Conservation (phyloP, 2,888 invertebrate species). For the Nemotelus pantherinus region DNA sequence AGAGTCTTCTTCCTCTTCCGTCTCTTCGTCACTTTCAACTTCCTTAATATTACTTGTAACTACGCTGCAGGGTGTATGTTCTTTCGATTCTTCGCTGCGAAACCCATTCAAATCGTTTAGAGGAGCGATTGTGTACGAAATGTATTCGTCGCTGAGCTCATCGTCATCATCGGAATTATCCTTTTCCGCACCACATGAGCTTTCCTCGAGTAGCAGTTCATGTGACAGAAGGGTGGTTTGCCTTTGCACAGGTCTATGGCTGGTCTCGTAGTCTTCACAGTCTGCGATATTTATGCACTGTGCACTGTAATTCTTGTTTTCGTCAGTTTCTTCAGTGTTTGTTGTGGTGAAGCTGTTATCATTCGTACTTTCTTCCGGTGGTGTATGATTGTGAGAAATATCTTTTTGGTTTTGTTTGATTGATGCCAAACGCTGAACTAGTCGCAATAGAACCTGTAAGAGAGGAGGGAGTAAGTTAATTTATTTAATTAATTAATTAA, state of each 20-base stretch:
- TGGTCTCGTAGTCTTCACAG: conserved; percentile 28
- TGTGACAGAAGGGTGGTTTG: conserved; percentile 32
- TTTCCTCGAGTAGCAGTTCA: conserved; percentile 26
- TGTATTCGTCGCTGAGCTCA: conserved; percentile 34
- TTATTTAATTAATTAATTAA: too few relatives aligned
- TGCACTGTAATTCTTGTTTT: conserved; percentile 36
- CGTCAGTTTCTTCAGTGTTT: background rate
- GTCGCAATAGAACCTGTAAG: conserved; percentile 49
- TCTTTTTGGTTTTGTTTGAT: conserved; percentile 49
- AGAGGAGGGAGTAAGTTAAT: too few relatives aligned
- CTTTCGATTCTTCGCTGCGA: conserved; percentile 10
- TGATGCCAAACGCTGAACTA: conserved; percentile 51
- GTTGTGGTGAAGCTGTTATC: background rate
- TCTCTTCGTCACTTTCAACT: background rate
- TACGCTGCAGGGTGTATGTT: background rate
- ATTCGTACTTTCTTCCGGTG: background rate
- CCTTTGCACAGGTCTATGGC: conserved; percentile 11
- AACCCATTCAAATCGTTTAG: conserved; percentile 22
- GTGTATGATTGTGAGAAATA: background rate
- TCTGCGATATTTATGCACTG: conserved; percentile 28
- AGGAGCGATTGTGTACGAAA: conserved; percentile 19
- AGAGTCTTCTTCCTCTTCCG: background rate
- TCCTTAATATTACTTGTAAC: background rate
- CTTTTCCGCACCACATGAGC: background rate
- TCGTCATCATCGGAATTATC: conserved; percentile 35